Conservation (phyloP, 2,888 invertebrate species). For the Holacanthella duospinosa region DNA sequence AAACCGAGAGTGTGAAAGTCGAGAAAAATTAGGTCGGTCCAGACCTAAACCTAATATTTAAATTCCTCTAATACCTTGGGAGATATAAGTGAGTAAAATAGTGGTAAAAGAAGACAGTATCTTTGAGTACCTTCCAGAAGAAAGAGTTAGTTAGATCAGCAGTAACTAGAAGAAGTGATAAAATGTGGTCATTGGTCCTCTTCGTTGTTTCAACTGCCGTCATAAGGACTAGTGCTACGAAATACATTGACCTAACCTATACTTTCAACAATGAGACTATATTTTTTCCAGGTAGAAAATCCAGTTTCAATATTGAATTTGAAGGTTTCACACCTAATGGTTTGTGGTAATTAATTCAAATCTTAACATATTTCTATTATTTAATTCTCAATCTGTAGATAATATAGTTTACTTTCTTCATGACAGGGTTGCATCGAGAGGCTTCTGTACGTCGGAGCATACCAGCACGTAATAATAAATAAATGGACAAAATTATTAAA, state of each 20-base stretch:
- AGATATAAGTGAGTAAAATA: too few relatives aligned
- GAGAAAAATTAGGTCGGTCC: too few relatives aligned
- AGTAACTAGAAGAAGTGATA: too few relatives aligned
- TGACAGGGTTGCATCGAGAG: slow-evolving; percentile 18
- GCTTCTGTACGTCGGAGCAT: slow-evolving; percentile 46
- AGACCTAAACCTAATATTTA: too few relatives aligned
- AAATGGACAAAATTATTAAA: background rate
- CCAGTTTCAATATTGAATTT: slow-evolving; percentile 19
- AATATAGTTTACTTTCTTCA: slow-evolving; percentile 1
- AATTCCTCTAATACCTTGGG: too few relatives aligned
- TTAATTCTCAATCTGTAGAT: background rate
- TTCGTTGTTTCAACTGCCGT: too few relatives aligned
- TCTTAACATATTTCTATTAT: background rate
- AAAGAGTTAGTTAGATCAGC: too few relatives aligned
- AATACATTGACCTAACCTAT: slow-evolving; percentile 26
- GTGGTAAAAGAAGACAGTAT: too few relatives aligned
- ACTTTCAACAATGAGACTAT: slow-evolving; percentile 29
- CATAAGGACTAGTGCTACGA: slow-evolving; percentile 4
- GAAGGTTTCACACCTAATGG: slow-evolving; percentile 19
- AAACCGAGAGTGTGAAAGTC: too few relatives aligned
- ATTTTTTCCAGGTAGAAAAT: slow-evolving; percentile 24
- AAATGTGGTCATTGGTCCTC: too few relatives aligned
- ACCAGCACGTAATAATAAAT: slow-evolving; percentile 41
- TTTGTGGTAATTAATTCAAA: slow-evolving; percentile 19
- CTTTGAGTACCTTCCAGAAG: too few relatives aligned